Evolutionary conservation across 2,113 vertebrate species (phyloP), one percentile per base, ranked within the genome.

Genomic region (Lota lota): DNA sequence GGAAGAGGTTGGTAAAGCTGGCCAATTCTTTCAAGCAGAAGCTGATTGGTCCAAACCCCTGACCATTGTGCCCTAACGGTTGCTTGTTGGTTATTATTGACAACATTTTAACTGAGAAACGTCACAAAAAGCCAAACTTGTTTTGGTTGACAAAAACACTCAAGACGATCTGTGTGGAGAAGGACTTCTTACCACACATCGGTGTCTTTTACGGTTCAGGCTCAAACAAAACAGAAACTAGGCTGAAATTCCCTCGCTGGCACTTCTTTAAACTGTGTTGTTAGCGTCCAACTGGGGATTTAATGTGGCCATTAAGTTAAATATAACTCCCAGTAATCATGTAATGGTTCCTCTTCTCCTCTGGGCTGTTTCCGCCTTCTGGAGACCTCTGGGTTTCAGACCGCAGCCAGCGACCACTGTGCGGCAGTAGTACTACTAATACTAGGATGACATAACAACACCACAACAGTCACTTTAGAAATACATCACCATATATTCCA

Each of bases 271-370:
- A 75, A 60, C 67, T 59, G 74, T 68, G 69, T 69, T 58, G 68
- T 83, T 74, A 76, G 66, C 33, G 20, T 76, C 67, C 24, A 47
- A 74, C 66, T 61, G 68, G 56, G 15, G 3, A 62, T 70, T 78
- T 74, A 62, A 71, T 68, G 70, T 70, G 17, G 6, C 64, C 54
- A 33, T 69, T 77, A 76, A 79, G 68, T 77, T 84, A 74, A 87
- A 84, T 79, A 74, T 81, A 79, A 67, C 54, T 69, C 63, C 67
- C 64, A 65, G 73, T 82, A 82, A 77, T 86, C 66, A 60, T 67
- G 67, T 69, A 74, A 80, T 72, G 64, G 76, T 72, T 83, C 78
- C 74, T 10, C 53, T 57, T 18, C 56, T 20, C 20, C 40, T 72
- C 59, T 24, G 21, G 76, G 36, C 51, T 58, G 33, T 71, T 76